Evolutionary conservation across 2,888 invertebrate species (phyloP), one percentile per base, ranked within the genome.

Genomic region (Dasysyrphus tricinctus): DNA sequence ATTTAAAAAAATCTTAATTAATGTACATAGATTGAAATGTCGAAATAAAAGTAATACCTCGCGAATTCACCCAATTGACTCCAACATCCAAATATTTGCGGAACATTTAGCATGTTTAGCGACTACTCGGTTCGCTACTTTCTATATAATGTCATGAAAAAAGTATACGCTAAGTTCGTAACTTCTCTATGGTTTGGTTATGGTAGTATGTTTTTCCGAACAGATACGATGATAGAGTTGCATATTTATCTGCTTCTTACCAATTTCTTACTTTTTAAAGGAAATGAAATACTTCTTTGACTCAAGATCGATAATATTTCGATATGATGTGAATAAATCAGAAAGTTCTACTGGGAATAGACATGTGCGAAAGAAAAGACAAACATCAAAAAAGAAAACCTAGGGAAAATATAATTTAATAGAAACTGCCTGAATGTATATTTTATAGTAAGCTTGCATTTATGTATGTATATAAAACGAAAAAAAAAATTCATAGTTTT

Each of bases 251-350:
- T 44, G n/a, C n/a, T n/a, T n/a, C 56, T 72, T 49, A 76, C 32
- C 56, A 85, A 88, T 65, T 94, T 94, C 39, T 92, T 6, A n/a
- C 14, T 29, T 6, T 67, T 67, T 49, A 2, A 32, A 95, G 95
- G 95, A 95, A 88, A 92, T 96, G 2, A 93, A 95, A 74, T 93
- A 93, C 83, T 96, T 95, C 90, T 92, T 96, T 88, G 96, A 96
- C 91, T 94, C 94, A 88, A 95, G 95, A 89, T 95, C 95, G 89
- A 95, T 96, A 83, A 95, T 95, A 85, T 94, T 96, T 37, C 94
- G 94, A 88, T 92, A 92, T 85, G 92, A 92, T 87, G 57, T 90
- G 49, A 80, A 85, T 6, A 80, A 87, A 61, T 88, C 89, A 4
- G 81, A 73, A 6, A 89, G 88, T 14, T 89, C n/a, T 47, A 89